These are phyloP conservation scores for Corvus hawaiiensis DNA, from an alignment of 2,113 vertebrate species.

Conservation along the genomic window DNA sequence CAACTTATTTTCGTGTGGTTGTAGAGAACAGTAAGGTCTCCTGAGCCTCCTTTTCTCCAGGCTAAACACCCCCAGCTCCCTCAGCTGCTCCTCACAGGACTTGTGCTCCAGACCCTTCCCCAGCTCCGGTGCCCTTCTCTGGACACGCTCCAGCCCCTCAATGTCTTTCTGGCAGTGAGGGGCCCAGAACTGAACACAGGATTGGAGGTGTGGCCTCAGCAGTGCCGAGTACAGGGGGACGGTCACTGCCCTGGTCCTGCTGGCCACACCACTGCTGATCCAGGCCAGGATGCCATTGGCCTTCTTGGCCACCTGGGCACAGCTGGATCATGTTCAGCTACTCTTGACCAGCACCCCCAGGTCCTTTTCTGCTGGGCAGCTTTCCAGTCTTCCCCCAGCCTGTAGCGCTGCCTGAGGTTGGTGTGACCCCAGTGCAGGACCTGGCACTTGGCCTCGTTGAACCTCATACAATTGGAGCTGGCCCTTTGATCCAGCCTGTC, in stretches of 20 bases:
- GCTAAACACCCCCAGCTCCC: neutral
- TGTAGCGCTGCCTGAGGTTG: fast-evolving
- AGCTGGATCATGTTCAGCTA: neutral
- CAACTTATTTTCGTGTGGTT: neutral
- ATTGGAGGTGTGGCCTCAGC: neutral
- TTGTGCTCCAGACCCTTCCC: neutral
- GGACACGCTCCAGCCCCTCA: neutral
- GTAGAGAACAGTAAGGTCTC: fast-evolving
- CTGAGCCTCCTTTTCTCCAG: neutral
- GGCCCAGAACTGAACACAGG: neutral
- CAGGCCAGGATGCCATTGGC: neutral
- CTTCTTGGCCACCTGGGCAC: neutral
- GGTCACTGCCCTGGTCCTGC: neutral
- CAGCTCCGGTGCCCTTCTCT: neutral
- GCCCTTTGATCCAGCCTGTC: neutral
- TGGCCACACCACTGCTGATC: neutral
- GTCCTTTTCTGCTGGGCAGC: neutral
- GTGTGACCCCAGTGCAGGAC: neutral
- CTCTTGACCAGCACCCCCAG: neutral
- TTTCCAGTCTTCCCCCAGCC: neutral
- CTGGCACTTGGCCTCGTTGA: fast-evolving
- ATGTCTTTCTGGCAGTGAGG: neutral
- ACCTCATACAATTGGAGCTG: fast-evolving
- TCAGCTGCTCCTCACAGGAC: neutral
- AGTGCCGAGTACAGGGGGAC: neutral